phyloP scores from a whole-genome alignment of 2,888 invertebrate genomes.

The Halictus quadricinctus region DNA sequence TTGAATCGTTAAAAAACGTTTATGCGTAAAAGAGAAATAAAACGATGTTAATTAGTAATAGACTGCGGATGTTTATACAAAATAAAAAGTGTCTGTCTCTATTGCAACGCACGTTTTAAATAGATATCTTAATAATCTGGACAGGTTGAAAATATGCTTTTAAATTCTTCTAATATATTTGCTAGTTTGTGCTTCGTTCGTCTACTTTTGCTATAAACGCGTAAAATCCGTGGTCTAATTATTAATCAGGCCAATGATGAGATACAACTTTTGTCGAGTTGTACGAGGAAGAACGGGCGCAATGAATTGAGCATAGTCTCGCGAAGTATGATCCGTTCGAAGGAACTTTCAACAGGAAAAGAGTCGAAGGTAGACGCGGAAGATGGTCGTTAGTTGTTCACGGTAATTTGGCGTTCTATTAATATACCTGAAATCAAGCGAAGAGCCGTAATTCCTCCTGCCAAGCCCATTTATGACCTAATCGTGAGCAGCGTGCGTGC shows the following conservation, averaged over 20 bases:
- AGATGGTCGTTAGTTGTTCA: constrained; percentile 66
- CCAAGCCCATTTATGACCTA: constrained; percentile 79
- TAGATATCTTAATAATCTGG: too few species aligned
- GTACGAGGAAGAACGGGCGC: not conserved
- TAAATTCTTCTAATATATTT: too few species aligned
- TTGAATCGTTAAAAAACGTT: too few species aligned
- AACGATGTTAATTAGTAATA: too few species aligned
- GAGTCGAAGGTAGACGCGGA: constrained; percentile 52
- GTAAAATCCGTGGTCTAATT: too few species aligned
- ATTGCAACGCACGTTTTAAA: too few species aligned
- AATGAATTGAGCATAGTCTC: not conserved
- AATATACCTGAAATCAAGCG: constrained; percentile 77
- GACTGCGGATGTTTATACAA: too few species aligned
- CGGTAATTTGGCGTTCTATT: constrained; percentile 75
- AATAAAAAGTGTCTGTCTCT: too few species aligned
- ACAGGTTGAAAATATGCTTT: too few species aligned
- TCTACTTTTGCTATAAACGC: too few species aligned
- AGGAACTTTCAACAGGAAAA: constrained; percentile 10
- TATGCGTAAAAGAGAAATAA: too few species aligned
- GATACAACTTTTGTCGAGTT: not conserved
- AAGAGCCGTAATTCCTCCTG: constrained; percentile 68
- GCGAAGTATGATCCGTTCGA: not conserved
- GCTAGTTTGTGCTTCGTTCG: too few species aligned
- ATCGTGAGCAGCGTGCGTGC: constrained; percentile 61
- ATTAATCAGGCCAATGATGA: not conserved